Percentiles rank a stretch among this genome's conserved stretches.
phyloP scores from a whole-genome alignment of 2,888 invertebrate species.

The Heliconius charithonia region DNA sequence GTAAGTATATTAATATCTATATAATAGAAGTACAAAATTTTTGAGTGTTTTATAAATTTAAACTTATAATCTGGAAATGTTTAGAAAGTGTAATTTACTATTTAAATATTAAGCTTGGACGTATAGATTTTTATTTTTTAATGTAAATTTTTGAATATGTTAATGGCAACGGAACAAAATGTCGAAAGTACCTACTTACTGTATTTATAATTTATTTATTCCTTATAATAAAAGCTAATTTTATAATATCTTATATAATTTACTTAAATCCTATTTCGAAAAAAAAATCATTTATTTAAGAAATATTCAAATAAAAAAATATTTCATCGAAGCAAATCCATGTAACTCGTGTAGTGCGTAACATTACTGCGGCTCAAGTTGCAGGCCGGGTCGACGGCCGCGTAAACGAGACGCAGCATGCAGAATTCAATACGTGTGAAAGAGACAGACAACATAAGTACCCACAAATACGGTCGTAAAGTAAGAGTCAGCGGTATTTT shows the following conservation, averaged over 20 bases:
- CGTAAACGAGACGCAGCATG: constrained; percentile 53
- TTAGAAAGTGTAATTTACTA: background rate
- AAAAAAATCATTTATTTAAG: background rate
- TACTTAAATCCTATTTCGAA: background rate
- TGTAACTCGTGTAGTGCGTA: constrained; percentile 33
- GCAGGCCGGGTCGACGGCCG: constrained; percentile 70
- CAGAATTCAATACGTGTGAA: constrained; percentile 47
- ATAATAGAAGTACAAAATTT: too few relatives aligned
- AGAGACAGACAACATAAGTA: constrained; percentile 55
- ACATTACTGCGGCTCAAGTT: constrained; percentile 46
- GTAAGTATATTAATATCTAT: background rate
- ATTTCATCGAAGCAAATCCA: constrained; percentile 19
- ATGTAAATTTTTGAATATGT: too few relatives aligned
- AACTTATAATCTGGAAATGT: background rate
- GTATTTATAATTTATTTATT: too few relatives aligned
- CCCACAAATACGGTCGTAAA: constrained; percentile 70
- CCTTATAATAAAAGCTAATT: background rate
- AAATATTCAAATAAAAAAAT: background rate
- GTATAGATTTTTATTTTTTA: too few relatives aligned
- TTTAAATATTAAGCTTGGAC: too few relatives aligned
- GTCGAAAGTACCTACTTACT: too few relatives aligned
- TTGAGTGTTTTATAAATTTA: background rate
- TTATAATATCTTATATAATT: background rate
- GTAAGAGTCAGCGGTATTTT: constrained; percentile 64
- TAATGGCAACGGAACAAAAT: too few relatives aligned